Percentiles rank a stretch among this genome's conserved stretches.
Evolutionary conservation across 64 coral and sea anemone species (phyloP).

Genomic region (Astreopora myriophthalma): DNA sequence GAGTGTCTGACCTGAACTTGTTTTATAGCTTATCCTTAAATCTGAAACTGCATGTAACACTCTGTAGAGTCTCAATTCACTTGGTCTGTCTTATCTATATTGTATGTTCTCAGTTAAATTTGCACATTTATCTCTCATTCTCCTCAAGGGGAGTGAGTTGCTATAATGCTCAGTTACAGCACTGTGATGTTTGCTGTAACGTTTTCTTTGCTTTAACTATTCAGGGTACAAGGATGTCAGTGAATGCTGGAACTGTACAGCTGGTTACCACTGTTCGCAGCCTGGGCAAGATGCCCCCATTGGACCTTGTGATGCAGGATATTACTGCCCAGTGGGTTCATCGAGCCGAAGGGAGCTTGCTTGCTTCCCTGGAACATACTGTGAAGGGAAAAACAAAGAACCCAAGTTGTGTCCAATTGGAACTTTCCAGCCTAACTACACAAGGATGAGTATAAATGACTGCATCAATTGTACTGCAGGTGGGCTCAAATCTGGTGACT

Average conservation of each 20-base stretch:
- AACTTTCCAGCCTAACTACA: constrained; percentile 75
- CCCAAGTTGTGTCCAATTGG: constrained; percentile 81
- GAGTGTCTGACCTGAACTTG: too few relatives aligned
- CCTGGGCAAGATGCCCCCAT: constrained; percentile 52
- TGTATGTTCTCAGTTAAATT: too few relatives aligned
- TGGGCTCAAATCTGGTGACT: not conserved
- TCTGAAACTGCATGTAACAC: too few relatives aligned
- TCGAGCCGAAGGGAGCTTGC: constrained; percentile 61
- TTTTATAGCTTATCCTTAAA: too few relatives aligned
- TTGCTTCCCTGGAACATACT: constrained; percentile 86
- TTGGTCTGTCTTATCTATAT: too few relatives aligned
- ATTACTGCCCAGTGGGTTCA: constrained; percentile 86
- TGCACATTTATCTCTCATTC: not conserved
- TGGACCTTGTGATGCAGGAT: constrained; percentile 82
- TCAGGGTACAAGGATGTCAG: constrained; percentile 83
- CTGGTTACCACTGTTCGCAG: constrained; percentile 84
- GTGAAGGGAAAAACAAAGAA: constrained; percentile 67
- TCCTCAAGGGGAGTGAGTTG: too few relatives aligned
- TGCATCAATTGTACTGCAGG: constrained; percentile 85
- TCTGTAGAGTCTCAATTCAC: too few relatives aligned
- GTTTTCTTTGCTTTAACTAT: not conserved
- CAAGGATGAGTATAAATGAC: constrained; percentile 31
- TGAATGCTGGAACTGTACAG: constrained; percentile 94
- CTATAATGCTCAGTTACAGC: not conserved
- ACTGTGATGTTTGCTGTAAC: not conserved